Evolutionary conservation across 1,140 invertebrate species (phyloP).

Genomic region (Drosophila kanapiae): DNA sequence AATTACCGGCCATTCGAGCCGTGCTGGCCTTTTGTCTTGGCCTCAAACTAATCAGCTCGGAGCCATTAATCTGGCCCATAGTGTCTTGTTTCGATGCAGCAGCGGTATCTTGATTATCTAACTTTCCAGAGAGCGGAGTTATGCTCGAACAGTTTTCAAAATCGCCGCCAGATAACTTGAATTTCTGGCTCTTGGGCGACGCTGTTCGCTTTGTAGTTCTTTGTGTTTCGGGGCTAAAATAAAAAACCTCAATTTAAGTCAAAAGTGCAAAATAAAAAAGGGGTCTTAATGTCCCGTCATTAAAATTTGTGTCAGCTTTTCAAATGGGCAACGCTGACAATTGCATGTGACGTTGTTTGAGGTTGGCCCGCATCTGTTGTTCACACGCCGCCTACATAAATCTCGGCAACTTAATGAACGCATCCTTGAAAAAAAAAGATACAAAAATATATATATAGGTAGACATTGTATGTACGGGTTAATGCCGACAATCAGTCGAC

Average conservation of each 20-base stretch:
- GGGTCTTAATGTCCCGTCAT: constrained; percentile 33
- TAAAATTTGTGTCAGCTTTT: constrained; percentile 33
- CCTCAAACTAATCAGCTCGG: constrained; percentile 79
- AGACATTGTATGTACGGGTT: constrained; percentile 31
- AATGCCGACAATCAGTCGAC: constrained; percentile 57
- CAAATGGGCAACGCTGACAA: constrained; percentile 18
- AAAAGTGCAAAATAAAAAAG: constrained; percentile 60
- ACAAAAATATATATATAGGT: constrained; percentile 1
- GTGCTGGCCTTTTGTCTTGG: constrained; percentile 72
- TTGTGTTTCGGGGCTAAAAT: not conserved
- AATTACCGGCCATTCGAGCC: constrained; percentile 56
- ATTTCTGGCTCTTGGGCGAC: constrained; percentile 60
- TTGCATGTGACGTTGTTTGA: constrained; percentile 16
- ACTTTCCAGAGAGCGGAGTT: constrained; percentile 39
- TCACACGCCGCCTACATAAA: constrained; percentile 62
- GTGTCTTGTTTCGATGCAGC: constrained; percentile 53
- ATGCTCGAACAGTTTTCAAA: constrained; percentile 44
- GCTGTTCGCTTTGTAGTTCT: constrained; percentile 54
- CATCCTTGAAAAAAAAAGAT: constrained; percentile 63
- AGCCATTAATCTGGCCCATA: constrained; percentile 77
- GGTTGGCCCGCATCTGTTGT: constrained; percentile 54
- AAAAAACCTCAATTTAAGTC: constrained; percentile 25
- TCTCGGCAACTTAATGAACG: constrained; percentile 64
- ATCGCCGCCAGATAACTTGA: constrained; percentile 67
- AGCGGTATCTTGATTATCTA: constrained; percentile 67